Conservation (phyloP, 2,113 vertebrate genomes). For the Pogonocichla stellata region DNA sequence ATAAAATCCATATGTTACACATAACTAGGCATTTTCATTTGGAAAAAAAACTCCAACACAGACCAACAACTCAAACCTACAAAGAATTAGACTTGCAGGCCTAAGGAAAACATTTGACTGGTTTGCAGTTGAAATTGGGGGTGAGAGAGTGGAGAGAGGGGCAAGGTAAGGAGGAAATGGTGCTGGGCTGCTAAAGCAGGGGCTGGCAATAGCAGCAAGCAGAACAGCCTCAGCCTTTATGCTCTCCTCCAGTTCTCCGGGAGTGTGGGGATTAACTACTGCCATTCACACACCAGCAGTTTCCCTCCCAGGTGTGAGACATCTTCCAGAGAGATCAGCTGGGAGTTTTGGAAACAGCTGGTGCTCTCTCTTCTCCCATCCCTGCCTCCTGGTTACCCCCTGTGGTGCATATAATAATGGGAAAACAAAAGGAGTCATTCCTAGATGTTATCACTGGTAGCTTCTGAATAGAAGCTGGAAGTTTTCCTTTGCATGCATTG, state of each 20-base stretch:
- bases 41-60: neutral
- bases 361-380: neutral
- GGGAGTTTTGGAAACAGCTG: neutral
- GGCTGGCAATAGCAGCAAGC: neutral
- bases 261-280: neutral
- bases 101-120: neutral
- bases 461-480: neutral
- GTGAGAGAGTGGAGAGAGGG: neutral
- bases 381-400: neutral
- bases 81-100: neutral
- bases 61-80: neutral
- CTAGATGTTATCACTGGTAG: neutral
- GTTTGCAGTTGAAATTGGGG: neutral
- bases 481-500: neutral
- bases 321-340: neutral
- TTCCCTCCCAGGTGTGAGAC: neutral
- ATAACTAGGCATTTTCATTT: neutral
- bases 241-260: neutral
- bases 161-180: neutral
- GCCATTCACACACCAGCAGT: neutral
- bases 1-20: neutral
- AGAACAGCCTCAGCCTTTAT: neutral
- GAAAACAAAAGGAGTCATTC: neutral
- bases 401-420: neutral
- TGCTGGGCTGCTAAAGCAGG: neutral